Conservation (phyloP, 2,797 vertebrate genomes). For the Sternotherus odoratus region DNA sequence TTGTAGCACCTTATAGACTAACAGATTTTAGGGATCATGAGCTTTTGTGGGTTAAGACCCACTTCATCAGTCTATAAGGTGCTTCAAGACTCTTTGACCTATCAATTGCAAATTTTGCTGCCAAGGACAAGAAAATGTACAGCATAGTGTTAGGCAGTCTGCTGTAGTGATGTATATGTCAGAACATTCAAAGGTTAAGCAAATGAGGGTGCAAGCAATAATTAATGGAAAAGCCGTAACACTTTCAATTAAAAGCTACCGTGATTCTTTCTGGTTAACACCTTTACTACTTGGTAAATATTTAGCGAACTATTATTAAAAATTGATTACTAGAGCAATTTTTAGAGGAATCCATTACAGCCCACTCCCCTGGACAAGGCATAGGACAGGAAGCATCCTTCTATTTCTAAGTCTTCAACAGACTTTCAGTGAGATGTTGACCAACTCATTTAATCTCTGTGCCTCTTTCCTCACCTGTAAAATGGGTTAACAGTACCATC, state of each 20-base stretch:
- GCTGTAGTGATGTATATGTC: no score
- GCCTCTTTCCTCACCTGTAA: neutral
- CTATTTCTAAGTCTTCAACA: neutral
- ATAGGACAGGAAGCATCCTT: neutral
- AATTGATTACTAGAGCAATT: neutral
- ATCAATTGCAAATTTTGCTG: neutral
- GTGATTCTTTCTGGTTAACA: conserved; percentile 1
- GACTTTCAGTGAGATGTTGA: neutral
- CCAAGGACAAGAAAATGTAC: neutral
- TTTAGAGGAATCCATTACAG: neutral
- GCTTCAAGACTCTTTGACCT: no score
- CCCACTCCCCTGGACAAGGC: neutral
- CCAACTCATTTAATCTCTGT: neutral
- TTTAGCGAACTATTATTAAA: neutral
- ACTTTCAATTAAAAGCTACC: neutral
- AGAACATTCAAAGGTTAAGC: neutral
- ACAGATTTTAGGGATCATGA: no score
- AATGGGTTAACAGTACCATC: neutral
- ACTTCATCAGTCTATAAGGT: no score
- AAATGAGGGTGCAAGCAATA: conserved; percentile 21
- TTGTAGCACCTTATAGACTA: no score
- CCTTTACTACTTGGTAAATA: conserved; percentile 2
- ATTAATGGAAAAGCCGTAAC: conserved; percentile 43
- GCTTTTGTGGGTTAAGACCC: no score
- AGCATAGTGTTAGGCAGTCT: no score